phyloP scores from a whole-genome alignment of 2,888 invertebrate genomes.

The Scrobipalpa atriplicella region DNA sequence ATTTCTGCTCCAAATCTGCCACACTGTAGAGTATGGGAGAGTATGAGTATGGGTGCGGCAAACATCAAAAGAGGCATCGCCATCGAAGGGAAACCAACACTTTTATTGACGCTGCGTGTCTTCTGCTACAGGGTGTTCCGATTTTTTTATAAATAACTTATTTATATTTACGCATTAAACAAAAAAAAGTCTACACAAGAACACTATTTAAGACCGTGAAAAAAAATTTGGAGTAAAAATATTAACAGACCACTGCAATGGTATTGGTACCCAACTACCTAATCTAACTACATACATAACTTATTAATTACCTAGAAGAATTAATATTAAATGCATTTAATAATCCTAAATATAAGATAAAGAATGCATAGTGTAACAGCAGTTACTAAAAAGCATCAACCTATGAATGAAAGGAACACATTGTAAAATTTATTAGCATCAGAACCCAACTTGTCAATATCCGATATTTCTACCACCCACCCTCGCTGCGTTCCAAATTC shows the following conservation, averaged over 20 bases:
- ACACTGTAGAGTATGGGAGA: not conserved
- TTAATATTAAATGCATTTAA: no score
- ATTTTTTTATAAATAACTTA: not conserved
- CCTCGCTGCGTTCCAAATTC: constrained; percentile 18
- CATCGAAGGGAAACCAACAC: constrained; percentile 57
- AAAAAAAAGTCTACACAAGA: no score
- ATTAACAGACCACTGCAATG: no score
- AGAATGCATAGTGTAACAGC: not conserved
- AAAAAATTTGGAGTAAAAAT: no score
- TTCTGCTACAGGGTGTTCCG: constrained; percentile 49
- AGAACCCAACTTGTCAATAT: constrained; percentile 43
- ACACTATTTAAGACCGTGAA: no score
- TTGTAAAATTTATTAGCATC: constrained; percentile 57
- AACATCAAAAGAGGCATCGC: constrained; percentile 62
- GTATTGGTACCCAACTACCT: no score
- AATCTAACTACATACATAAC: no score
- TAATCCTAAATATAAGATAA: no score
- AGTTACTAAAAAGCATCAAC: constrained; percentile 25
- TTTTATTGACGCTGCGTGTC: constrained; percentile 63
- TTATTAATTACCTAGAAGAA: no score
- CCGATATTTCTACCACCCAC: constrained; percentile 23
- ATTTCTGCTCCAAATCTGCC: constrained; percentile 4
- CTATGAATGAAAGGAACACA: constrained; percentile 37
- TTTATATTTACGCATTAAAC: no score
- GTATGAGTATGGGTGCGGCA: constrained; percentile 30